These are phyloP conservation scores for Darevskia nairensis DNA, from an alignment of 2,797 vertebrate genomes.

Conservation along the genomic window DNA sequence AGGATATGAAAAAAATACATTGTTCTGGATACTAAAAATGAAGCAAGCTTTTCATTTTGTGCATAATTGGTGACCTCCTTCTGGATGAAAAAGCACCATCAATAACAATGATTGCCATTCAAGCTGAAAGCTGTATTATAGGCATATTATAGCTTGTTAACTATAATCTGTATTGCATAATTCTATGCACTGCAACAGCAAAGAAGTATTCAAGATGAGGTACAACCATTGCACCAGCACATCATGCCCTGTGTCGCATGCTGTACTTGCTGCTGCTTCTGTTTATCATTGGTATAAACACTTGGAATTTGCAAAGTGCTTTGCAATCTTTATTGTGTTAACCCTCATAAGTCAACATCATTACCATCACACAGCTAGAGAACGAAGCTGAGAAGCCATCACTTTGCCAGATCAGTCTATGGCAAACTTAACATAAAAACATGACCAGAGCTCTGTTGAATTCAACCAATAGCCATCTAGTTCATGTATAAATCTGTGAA, in stretches of 20 bases:
- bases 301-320: not conserved
- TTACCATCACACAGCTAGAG: not conserved
- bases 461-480: too few species aligned
- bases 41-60: not conserved
- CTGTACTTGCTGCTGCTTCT: not conserved
- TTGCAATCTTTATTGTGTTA: not conserved
- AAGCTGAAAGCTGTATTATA: not conserved
- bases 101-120: not conserved
- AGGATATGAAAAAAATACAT: not conserved
- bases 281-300: not conserved
- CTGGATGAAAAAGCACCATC: not conserved
- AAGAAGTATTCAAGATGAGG: not conserved
- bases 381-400: not conserved
- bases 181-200: not conserved
- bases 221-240: not conserved
- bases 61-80: not conserved
- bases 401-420: not conserved
- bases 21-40: not conserved
- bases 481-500: not conserved
- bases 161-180: not conserved
- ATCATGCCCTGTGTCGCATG: not conserved
- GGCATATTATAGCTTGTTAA: not conserved
- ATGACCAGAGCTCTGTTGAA: not conserved
- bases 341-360: not conserved
- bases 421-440: not conserved